Base-by-base conservation (phyloP, 2,888 invertebrate genomes). In the Thereva nobilitata region DNA sequence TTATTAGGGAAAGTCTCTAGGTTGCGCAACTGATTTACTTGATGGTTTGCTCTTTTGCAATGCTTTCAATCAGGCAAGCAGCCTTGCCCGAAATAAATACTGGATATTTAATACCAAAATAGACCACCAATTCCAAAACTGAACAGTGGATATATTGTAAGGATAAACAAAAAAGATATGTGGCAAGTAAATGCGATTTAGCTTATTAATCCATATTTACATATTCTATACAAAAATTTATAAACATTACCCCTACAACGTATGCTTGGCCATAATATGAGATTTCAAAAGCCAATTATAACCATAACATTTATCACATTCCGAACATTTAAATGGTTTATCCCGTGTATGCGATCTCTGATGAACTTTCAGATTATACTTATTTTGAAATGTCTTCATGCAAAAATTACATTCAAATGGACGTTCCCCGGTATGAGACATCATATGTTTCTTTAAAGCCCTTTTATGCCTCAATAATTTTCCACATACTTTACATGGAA, bases 401-500 rank as follows among this genome's bases (percentile, higher is more conserved):
- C 67, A 67, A 4, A 38, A n/a, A 12, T 61, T 34, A 10, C 66
- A 66, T 9, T 44, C 1, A 54, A 44, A 61, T 4, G 53, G 59
- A 3, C 66, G 42, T 52, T 57, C 64, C 0, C 53, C 57, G 5
- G 64, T 57, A 45, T 67, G 67, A 2, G 57, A 44, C 64, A 63
- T 50, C 40, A 41, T 50, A 12, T 63, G 61, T 23, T 41, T 63
- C 9, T 63, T 63, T 3, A 45, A 12, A 2, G 44, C 42, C 37
- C 59, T 38, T 12, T 61, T 61, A 38, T 66, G 42, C 12, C 47
- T 49, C 2, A 63, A 35, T n/a, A 67, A 40, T 9, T 67, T 61
- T 4, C 63, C 63, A 9, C 67, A 67, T 5, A 67, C 35, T 6
- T 5, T n/a, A 23, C 67, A 67, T 9, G 67, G 67, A 8, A 63